Conservation (phyloP, 2,797 vertebrate genomes). For the Craterocephalus amniculus region DNA sequence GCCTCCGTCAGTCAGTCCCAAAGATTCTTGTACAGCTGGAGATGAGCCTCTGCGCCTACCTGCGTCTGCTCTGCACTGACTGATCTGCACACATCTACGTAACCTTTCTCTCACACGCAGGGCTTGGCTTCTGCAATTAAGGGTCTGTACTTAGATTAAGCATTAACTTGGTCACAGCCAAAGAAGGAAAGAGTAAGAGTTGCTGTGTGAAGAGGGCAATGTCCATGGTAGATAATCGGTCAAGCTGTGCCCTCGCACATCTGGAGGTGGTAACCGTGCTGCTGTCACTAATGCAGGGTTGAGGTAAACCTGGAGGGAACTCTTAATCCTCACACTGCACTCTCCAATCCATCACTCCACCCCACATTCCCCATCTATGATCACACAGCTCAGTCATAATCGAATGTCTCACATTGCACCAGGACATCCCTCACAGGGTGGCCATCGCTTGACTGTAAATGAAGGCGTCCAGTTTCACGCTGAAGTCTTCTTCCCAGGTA, state of each 20-base stretch:
- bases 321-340: conserved; percentile 37
- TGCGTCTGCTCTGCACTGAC: conserved; percentile 23
- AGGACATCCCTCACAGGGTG: conserved; percentile 9
- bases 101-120: conserved; percentile 66
- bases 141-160: conserved; percentile 67
- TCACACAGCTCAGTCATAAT: background rate
- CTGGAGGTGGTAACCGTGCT: conserved; percentile 73
- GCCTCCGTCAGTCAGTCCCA: conserved; percentile 17
- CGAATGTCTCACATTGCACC: background rate
- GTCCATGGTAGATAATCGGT: conserved; percentile 57
- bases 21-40: conserved; percentile 16
- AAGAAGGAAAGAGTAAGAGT: conserved; percentile 62
- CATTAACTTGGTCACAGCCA: conserved; percentile 74
- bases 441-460: background rate
- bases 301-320: conserved; percentile 56
- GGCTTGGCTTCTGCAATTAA: conserved; percentile 57
- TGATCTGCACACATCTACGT: conserved; percentile 42
- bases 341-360: conserved; percentile 38
- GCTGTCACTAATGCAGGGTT: conserved; percentile 57
- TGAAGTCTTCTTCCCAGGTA: background rate
- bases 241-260: conserved; percentile 66
- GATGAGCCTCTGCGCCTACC: conserved; percentile 26
- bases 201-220: conserved; percentile 46
- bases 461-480: conserved; percentile 1
- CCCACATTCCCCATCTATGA: conserved; percentile 27